Evolutionary conservation across 2,113 vertebrate species (phyloP).

Genomic region (Narcine bancroftii): DNA sequence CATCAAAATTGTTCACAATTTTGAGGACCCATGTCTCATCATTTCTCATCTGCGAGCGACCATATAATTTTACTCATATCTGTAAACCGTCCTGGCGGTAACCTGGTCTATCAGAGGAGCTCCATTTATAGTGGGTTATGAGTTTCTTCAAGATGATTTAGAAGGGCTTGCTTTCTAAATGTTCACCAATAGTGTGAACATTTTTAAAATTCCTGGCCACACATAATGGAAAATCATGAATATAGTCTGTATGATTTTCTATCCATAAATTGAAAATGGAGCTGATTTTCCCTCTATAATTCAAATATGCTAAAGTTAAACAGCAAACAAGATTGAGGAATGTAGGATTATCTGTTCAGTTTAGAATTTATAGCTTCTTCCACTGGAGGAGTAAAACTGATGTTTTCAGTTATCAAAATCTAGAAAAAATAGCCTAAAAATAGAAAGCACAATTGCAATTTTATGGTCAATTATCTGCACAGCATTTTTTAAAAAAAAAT

Average conservation of each 20-base stretch:
- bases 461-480: no score
- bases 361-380: no score
- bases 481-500: no score
- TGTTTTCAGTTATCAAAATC: no score
- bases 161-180: neutral
- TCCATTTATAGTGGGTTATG: neutral
- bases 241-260: no score
- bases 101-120: neutral
- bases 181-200: neutral
- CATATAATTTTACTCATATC: neutral
- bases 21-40: neutral
- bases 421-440: no score
- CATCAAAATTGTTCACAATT: neutral
- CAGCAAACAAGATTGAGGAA: neutral
- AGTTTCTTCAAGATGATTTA: neutral
- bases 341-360: no score
- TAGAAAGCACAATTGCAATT: no score
- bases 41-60: no score
- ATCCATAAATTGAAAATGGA: neutral
- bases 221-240: neutral
- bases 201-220: neutral
- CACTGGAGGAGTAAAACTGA: no score
- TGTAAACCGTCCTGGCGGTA: neutral
- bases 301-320: neutral
- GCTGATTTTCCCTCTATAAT: neutral